phyloP scores from a whole-genome alignment of 2,797 vertebrate genomes.

The Pantherophis alleghaniensis region DNA sequence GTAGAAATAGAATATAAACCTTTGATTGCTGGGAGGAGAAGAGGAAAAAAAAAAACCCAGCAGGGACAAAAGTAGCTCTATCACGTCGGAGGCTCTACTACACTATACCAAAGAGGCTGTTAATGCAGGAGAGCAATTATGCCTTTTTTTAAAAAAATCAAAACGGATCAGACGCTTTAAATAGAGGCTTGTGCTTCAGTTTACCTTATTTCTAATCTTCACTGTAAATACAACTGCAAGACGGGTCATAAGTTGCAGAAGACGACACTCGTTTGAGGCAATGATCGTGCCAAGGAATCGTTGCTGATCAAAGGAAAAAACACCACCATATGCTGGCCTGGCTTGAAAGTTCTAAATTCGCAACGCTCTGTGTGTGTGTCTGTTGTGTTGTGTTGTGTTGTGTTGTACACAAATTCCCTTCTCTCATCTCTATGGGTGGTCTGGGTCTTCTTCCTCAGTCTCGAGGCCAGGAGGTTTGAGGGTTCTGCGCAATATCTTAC shows the following conservation, averaged over 20 bases:
- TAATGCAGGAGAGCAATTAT: not conserved
- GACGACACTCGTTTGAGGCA: not conserved
- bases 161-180: not conserved
- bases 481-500: not conserved
- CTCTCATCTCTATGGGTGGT: not conserved
- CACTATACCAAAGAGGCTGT: not conserved
- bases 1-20: not conserved
- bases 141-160: not conserved
- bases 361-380: not conserved
- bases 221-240: not conserved
- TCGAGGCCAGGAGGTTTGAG: not conserved
- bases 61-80: not conserved
- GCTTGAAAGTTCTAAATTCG: not conserved
- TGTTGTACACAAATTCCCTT: not conserved
- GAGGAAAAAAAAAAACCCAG: not conserved
- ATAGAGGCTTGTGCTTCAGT: not conserved
- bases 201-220: not conserved
- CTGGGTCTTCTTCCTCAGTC: not conserved
- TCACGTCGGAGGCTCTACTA: not conserved
- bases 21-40: not conserved
- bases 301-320: not conserved
- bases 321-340: fast-evolving
- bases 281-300: not conserved
- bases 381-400: not conserved
- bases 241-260: not conserved